phyloP scores from a whole-genome alignment of 2,888 invertebrate genomes.

The Trissonchulus latispiculum region DNA sequence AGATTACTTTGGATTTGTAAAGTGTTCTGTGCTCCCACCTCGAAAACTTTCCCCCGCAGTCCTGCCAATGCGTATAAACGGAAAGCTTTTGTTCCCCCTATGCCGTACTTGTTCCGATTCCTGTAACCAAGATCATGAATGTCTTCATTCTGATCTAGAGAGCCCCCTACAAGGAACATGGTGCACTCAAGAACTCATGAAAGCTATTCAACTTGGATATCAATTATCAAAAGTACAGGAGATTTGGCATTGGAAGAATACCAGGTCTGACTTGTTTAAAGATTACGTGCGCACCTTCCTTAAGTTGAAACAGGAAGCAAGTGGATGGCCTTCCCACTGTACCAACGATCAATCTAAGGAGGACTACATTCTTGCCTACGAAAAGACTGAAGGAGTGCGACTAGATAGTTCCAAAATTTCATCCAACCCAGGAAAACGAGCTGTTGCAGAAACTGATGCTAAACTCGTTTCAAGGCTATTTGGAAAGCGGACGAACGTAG shows the following conservation, averaged over 20 bases:
- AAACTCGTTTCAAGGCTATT: neutral
- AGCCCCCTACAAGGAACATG: neutral
- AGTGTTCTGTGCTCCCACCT: neutral
- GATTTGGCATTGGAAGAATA: neutral
- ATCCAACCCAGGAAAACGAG: neutral
- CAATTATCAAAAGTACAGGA: neutral
- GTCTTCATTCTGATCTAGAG: neutral
- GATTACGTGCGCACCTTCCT: neutral
- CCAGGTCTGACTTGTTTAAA: neutral
- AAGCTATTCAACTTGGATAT: neutral
- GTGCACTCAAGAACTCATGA: neutral
- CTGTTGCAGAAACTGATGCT: neutral
- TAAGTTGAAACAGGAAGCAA: too few species aligned
- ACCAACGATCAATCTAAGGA: neutral
- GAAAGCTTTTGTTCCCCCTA: constrained; percentile 5
- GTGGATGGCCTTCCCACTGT: too few species aligned
- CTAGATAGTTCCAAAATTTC: neutral
- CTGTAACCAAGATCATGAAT: neutral
- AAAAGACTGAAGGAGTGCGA: neutral
- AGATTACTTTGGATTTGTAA: constrained; percentile 1
- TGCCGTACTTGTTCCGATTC: neutral
- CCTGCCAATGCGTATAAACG: neutral
- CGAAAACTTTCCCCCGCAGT: neutral
- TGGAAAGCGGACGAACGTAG: neutral
- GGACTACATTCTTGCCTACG: neutral